These are phyloP conservation scores for Penaeus chinensis DNA, from an alignment of 1,140 invertebrate species.

Conservation along the genomic window DNA sequence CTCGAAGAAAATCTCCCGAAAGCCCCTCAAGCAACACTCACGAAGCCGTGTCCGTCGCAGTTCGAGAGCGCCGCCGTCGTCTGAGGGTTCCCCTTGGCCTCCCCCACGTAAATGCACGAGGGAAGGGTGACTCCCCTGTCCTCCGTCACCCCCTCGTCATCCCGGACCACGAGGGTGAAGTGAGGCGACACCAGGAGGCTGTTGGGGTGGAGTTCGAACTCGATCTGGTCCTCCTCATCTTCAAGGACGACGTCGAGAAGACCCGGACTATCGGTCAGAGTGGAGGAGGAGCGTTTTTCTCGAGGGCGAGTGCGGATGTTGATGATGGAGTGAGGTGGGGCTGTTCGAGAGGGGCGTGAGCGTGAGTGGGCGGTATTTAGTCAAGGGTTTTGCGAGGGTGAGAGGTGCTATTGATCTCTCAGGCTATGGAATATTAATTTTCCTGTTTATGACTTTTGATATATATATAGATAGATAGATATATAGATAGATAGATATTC, in stretches of 20 bases:
- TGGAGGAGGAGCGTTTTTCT: conserved; percentile 31
- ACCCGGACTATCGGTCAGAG: conserved; percentile 29
- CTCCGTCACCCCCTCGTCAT: conserved; percentile 17
- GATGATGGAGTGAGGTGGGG: conserved; percentile 27
- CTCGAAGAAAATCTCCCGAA: too few species aligned
- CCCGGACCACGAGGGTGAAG: conserved; percentile 47
- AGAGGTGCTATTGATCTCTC: too few species aligned
- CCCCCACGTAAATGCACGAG: conserved; percentile 37
- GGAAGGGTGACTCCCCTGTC: not conserved
- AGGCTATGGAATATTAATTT: too few species aligned
- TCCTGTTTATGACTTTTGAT: too few species aligned
- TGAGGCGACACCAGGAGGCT: conserved; percentile 40
- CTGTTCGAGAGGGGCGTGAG: conserved; percentile 27
- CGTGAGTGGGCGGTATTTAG: too few species aligned
- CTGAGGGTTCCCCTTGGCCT: conserved; percentile 28
- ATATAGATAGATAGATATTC: too few species aligned
- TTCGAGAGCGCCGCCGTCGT: conserved; percentile 47
- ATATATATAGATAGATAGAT: too few species aligned
- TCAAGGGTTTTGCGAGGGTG: too few species aligned
- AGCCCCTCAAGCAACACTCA: conserved; percentile 25
- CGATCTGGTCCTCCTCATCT: conserved; percentile 19
- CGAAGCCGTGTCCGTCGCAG: conserved; percentile 54
- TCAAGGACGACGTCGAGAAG: conserved; percentile 42
- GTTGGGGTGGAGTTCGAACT: conserved; percentile 50
- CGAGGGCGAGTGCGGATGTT: conserved; percentile 53